Evolutionary conservation across 1,140 invertebrate genomes (phyloP), one percentile per base, ranked within the genome.

Genomic region (Aleiodes sp.): DNA sequence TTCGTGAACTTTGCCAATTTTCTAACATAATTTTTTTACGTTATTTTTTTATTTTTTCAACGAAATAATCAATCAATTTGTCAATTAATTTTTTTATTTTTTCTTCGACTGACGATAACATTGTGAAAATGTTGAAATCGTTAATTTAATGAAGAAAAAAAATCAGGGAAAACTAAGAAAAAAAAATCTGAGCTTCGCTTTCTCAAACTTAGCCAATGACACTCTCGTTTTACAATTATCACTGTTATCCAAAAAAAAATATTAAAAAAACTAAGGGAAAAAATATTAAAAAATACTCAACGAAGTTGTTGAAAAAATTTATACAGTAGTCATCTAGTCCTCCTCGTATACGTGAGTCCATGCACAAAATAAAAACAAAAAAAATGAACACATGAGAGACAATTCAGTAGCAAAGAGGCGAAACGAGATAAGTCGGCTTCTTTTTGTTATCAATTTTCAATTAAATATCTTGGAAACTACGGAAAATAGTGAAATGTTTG

Each of bases 211-310:
- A 52, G 46, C 46, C 46, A 52, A 52, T 52, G 46, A 52, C 46
- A 52, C 46, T 52, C 46, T 52, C 46, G 46, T 52, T 52, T 52
- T 52, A 52, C 46, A 52, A 52, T 52, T 52, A 52, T 52, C 46
- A 52, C 46, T 52, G 46, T 52, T 52, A 52, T 52, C 46, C 2
- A 52, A 26, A 19, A 19, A 19, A 24, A 52, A 52, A 52, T 24
- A 52, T 24, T 16, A 52, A 52, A 52, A 52, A 52, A 52, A 52
- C 7, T 16, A 52, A 52, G n/a, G n/a, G n/a, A 52, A 46, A 21
- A 52, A 52, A 52, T 52, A 52, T 52, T 52, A 52, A 52, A 12
- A 52, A 12, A 52, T 9, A 52, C 46, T 52, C 46, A 52, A 52
- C 46, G 46, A 52, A 52, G 46, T 52, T 52, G 46, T 52, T 52